Base-by-base conservation (phyloP, 2,888 invertebrate species). In the Diadromus collaris region DNA sequence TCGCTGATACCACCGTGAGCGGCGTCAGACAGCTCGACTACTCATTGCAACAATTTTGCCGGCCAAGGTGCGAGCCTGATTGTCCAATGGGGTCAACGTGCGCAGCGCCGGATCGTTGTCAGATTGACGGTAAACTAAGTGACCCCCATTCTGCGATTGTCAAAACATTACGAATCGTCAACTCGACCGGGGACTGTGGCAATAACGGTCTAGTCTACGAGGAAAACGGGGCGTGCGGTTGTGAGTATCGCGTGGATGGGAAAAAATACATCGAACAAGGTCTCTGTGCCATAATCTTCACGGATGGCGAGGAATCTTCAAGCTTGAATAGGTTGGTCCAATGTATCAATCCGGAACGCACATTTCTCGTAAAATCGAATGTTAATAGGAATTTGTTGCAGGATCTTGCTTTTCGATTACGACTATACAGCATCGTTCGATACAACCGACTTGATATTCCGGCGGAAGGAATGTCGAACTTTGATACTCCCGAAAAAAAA, bases 61-160 rank as follows among this genome's bases (percentile, higher is more conserved):
- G 89, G 83, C 85, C 83, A 1, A 88, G 85, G 6, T 91, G 85
- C 6, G 83, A 77, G 27, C 77, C 82, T 0, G 91, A 91, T 13
- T 94, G 94, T 69, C 92, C 92, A n/a, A 83, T 88, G 76, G 94
- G 93, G 0, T 85, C 85, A 13, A 71, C 78, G 19, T 82, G 82
- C 51, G 27, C 76, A n/a, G 78, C 38, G 24, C 80, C 82, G 27
- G 77, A 81, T 72, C 58, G 71, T 44, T 82, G 81, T 38, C 48
- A 74, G 41, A 63, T 34, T 51, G 72, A 70, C 16, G 27, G 29
- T 3, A 63, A 69, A n/a, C 5, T 1, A 3, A 41, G 29, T 34
- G 7, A 48, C 10, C 41, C 38, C 44, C 48, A 56, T 41, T 54
- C 75, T 29, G n/a, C 29, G 48, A 32, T n/a, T 51, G 10, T 7